Base-by-base conservation (phyloP, 2,888 invertebrate species). In the Cylindroiulus punctatus region DNA sequence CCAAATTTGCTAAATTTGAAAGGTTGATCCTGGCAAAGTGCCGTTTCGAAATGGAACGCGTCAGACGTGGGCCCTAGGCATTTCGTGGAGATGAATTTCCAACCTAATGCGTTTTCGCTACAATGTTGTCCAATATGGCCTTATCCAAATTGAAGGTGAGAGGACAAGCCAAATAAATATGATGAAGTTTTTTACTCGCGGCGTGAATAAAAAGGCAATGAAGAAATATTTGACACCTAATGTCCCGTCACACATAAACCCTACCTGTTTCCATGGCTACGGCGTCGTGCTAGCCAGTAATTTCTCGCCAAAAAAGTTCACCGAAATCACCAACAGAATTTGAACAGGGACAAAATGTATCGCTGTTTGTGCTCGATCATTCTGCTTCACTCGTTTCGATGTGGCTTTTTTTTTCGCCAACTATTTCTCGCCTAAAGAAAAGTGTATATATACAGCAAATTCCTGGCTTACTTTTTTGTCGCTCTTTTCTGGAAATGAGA, bases 201-300 rank as follows among this genome's bases (percentile, higher is more conserved):
- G 76, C 76, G 76, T 76, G 76, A 76, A 76, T 76, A 76, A 76
- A 76, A 76, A 76, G 2, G 30, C 76, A 30, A 76, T 76, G 76
- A 76, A 76, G 76, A 76, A 76, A 76, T 76, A 76, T 26, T 76
- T 76, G 76, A 76, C 76, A 76, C 76, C 76, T 76, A 76, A 76
- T 76, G 76, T 76, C 30, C 30, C 76, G 26, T 1, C 76, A 76
- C 76, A 76, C 76, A 17, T 76, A 76, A 76, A 76, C 30, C 76
- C 4, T 30, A 3, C n/a, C 17, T 30, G 76, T 76, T 76, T 30
- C 76, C 30, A 76, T 30, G 76, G 76, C 14, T 14, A 76, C 76
- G 4, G 5, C 7, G 76, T 65, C 65, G n/a, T 22, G 65, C 65
- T 65, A 65, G 65, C 65, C 65, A 12, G 76, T 76, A 76, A 76